Evolutionary conservation across 2,113 vertebrate genomes (phyloP).

Genomic region (Siphamia tubifer): DNA sequence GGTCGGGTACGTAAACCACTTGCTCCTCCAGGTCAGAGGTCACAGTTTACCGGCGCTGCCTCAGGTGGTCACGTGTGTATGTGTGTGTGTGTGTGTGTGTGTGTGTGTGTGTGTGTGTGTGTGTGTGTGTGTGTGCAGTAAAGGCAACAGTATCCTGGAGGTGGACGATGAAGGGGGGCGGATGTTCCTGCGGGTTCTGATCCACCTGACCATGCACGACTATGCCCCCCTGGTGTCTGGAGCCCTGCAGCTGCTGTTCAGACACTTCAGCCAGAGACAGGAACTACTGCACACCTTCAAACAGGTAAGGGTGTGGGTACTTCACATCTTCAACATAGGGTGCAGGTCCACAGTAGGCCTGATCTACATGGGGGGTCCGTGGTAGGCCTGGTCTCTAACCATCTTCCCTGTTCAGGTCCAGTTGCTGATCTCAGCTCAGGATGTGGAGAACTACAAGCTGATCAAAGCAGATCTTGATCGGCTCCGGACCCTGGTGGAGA

Average conservation of each 20-base stretch:
- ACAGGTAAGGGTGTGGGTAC: slow-evolving; percentile 83
- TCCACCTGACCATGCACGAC: slow-evolving; percentile 95
- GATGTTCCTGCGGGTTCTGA: slow-evolving; percentile 92
- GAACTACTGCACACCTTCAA: slow-evolving; percentile 96
- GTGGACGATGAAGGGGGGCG: slow-evolving; percentile 96
- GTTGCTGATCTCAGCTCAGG: slow-evolving; percentile 92
- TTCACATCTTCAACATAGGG: too few relatives aligned
- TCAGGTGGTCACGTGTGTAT: too few relatives aligned
- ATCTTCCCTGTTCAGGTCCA: slow-evolving; percentile 94
- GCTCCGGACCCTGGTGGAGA: slow-evolving; percentile 95
- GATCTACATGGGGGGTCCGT: too few relatives aligned
- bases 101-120: neutral
- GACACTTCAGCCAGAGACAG: slow-evolving; percentile 98
- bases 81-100: neutral
- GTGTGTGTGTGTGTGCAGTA: slow-evolving; percentile 72
- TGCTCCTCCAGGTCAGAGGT: too few relatives aligned
- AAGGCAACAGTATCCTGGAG: slow-evolving; percentile 93
- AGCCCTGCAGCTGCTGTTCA: slow-evolving; percentile 95
- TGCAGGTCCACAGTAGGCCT: too few relatives aligned
- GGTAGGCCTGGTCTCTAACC: too few relatives aligned
- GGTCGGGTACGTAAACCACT: slow-evolving; percentile 88
- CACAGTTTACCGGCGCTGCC: too few relatives aligned
- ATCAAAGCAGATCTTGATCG: slow-evolving; percentile 94
- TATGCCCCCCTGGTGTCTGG: slow-evolving; percentile 92
- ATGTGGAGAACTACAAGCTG: slow-evolving; percentile 97